Conservation (phyloP, 2,113 vertebrate genomes). For the Pangasianodon gigas region DNA sequence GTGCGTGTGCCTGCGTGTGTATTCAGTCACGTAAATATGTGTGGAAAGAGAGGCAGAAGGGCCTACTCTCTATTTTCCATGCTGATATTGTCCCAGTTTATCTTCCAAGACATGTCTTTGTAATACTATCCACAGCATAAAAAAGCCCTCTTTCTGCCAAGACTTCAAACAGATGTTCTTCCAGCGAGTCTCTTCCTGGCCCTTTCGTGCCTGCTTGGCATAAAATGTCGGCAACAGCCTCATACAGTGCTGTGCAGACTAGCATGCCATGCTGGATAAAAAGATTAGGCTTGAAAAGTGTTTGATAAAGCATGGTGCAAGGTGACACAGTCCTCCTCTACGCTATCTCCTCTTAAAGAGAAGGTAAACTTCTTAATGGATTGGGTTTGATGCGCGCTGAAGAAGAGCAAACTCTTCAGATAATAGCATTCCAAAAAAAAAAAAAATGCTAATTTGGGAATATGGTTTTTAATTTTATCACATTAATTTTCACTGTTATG, state of each 20-base stretch:
- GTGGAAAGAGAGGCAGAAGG: slow-evolving; percentile 50
- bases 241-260: slow-evolving; percentile 42
- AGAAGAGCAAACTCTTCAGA: neutral
- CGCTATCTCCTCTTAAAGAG: slow-evolving; percentile 13
- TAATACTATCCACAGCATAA: slow-evolving; percentile 65
- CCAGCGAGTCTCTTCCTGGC: slow-evolving; percentile 55
- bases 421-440: neutral
- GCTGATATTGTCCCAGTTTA: slow-evolving; percentile 64
- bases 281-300: slow-evolving; percentile 27
- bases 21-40: slow-evolving; percentile 16
- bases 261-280: slow-evolving; percentile 27
- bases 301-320: slow-evolving; percentile 5
- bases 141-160: slow-evolving; percentile 64
- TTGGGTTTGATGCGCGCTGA: slow-evolving; percentile 26
- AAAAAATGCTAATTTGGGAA: neutral
- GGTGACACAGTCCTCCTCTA: slow-evolving; percentile 30
- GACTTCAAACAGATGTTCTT: slow-evolving; percentile 73
- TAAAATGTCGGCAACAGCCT: slow-evolving; percentile 63
- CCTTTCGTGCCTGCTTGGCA: slow-evolving; percentile 60
- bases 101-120: slow-evolving; percentile 72
- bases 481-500: neutral
- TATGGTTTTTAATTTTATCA: neutral
- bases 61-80: slow-evolving; percentile 55
- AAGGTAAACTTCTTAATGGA: slow-evolving; percentile 30
- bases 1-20: slow-evolving; percentile 25